Base-by-base conservation (phyloP, 2,888 invertebrate genomes). In the Syritta pipiens region DNA sequence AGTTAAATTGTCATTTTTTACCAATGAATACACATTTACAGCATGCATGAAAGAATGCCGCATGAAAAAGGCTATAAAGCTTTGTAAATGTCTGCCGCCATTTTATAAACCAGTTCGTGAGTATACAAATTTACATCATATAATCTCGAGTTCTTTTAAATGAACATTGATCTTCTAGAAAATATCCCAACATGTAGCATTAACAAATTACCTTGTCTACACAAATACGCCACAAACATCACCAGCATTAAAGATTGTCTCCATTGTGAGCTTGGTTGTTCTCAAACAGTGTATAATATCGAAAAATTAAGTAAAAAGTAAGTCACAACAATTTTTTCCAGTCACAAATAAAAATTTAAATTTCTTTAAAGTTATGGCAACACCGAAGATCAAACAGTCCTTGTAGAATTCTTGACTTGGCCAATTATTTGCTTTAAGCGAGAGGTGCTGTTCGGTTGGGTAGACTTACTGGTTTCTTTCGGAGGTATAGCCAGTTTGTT, bases 381-480 rank as follows among this genome's bases (percentile, higher is more conserved):
- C 40, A 83, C 20, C 77, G 84, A 71, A 62, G 85, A 74, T 81
- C 87, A 37, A 84, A 87, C 68, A 4, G 76, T 89, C 0, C 79
- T 85, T 19, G 86, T 89, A 3, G 89, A 93, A 86, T 94, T 94
- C 85, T 92, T 94, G 0, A 94, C 94, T 0, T 95, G 95, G 95
- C 88, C 87, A 1, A 86, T 87, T 59, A 93, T 94, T 20, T 90
- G 93, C 2, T 95, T 94, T 85, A 94, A 94, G 84, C 91, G 95
- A 24, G 94, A 95, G 86, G 94, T 95, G 12, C 90, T 94, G 37
- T 95, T 95, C 85, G 95, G 95, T 62, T 95, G 95, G 94, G 94
- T 95, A 0, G 95, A 95, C 89, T 90, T 95, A 53, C 86, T 95
- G 40, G 95, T 89, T 4, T 89, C 89, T 0, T 89, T 89, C 59